These are phyloP conservation scores for Ciconia boyciana DNA, from an alignment of 2,113 vertebrate genomes.

Conservation along the genomic window DNA sequence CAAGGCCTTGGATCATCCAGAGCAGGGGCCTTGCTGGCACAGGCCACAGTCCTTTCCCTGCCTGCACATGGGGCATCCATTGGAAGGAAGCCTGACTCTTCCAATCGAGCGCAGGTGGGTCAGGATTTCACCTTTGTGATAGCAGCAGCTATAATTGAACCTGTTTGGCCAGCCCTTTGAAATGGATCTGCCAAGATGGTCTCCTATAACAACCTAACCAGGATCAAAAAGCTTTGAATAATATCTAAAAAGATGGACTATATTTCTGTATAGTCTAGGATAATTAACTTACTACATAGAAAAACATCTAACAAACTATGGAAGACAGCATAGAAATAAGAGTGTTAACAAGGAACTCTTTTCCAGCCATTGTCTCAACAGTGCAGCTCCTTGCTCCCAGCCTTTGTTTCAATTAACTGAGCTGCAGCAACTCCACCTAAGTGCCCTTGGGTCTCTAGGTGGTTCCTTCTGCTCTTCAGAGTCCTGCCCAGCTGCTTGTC, in stretches of 20 bases:
- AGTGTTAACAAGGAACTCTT: background rate
- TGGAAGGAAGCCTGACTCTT: background rate
- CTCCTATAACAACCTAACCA: background rate
- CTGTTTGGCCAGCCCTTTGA: background rate
- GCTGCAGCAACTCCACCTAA: background rate
- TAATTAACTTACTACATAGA: background rate
- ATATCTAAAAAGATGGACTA: background rate
- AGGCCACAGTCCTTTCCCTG: background rate
- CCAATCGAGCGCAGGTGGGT: background rate
- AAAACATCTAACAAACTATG: background rate
- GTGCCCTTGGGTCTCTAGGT: background rate
- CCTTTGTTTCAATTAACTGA: background rate
- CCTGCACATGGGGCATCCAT: background rate
- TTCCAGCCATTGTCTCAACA: background rate
- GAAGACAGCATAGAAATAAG: background rate
- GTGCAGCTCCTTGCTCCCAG: background rate
- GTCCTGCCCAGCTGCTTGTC: background rate
- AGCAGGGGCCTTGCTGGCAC: background rate
- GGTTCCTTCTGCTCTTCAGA: background rate
- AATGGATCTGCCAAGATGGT: background rate
- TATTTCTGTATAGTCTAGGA: background rate
- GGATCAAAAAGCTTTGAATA: background rate
- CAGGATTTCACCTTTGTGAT: background rate
- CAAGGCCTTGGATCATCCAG: background rate
- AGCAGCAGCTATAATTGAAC: background rate